These are phyloP conservation scores for Oryctes rhinoceros DNA, from an alignment of 1,140 invertebrate genomes.

Conservation along the genomic window DNA sequence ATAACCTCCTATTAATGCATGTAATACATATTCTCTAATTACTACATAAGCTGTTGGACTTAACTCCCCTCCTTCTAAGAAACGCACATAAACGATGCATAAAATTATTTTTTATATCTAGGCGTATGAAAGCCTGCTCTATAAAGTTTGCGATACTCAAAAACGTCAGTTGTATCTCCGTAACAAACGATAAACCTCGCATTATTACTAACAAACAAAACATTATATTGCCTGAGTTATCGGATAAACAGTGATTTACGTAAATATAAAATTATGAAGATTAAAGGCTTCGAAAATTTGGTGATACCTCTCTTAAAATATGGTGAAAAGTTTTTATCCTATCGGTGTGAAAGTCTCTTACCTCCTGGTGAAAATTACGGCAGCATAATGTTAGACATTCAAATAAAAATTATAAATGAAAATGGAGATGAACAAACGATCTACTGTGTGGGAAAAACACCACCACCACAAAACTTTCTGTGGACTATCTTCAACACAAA, in stretches of 20 bases:
- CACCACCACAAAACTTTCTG: constrained; percentile 63
- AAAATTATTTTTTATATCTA: too few relatives aligned
- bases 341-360: not conserved
- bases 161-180: too few relatives aligned
- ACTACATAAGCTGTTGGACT: too few relatives aligned
- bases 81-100: too few relatives aligned
- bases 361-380: constrained; percentile 68
- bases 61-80: too few relatives aligned
- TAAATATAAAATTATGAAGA: constrained; percentile 3
- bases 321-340: constrained; percentile 2
- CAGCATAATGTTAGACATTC: constrained; percentile 64
- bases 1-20: too few relatives aligned
- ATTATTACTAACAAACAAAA: too few relatives aligned
- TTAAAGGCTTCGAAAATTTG: constrained; percentile 28
- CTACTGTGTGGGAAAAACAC: constrained; percentile 64
- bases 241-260: not conserved
- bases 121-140: too few relatives aligned
- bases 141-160: too few relatives aligned
- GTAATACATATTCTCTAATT: too few relatives aligned
- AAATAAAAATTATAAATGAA: constrained; percentile 46
- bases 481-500: constrained; percentile 66
- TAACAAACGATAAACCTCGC: too few relatives aligned
- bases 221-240: not conserved
- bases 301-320: not conserved
- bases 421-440: constrained; percentile 58